Evolutionary conservation across 2,888 invertebrate genomes (phyloP).

Genomic region (Lagria hirta): DNA sequence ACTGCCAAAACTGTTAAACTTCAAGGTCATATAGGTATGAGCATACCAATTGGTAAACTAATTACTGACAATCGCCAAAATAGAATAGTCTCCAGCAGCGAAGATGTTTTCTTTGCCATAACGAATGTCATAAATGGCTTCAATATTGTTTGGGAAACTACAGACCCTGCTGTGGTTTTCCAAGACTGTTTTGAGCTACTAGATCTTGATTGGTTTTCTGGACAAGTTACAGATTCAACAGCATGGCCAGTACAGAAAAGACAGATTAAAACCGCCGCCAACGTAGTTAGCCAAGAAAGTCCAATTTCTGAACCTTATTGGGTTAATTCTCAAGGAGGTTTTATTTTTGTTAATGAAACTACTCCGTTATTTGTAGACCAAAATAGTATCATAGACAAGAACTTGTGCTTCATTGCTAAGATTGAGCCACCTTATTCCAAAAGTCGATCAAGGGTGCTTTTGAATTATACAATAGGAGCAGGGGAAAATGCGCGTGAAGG

Average conservation of each 20-base stretch:
- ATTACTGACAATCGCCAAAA: too few relatives aligned
- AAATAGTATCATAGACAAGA: constrained; percentile 57
- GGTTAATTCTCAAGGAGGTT: constrained; percentile 68
- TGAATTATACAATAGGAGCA: constrained; percentile 62
- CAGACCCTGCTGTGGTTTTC: not conserved
- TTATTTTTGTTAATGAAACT: constrained; percentile 62
- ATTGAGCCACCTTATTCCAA: constrained; percentile 60
- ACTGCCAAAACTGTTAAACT: too few relatives aligned
- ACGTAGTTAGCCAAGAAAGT: constrained; percentile 59
- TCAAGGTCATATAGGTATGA: too few relatives aligned
- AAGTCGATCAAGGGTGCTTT: constrained; percentile 31
- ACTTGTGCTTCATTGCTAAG: constrained; percentile 61
- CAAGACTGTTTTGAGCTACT: constrained; percentile 3
- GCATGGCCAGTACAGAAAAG: constrained; percentile 65
- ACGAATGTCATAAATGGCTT: constrained; percentile 1
- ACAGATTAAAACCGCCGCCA: constrained; percentile 58
- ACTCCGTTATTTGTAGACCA: constrained; percentile 70
- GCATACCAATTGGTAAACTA: too few relatives aligned
- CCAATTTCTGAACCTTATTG: constrained; percentile 66
- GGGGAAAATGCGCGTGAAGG: constrained; percentile 62
- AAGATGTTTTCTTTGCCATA: too few relatives aligned
- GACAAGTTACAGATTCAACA: constrained; percentile 61
- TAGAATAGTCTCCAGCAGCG: too few relatives aligned
- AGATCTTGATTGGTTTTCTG: constrained; percentile 59
- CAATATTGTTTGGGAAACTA: constrained; percentile 2